Percentiles rank a stretch among this genome's conserved stretches.
Conservation (phyloP, 1,140 invertebrate species). For the Magallana ariakensis region DNA sequence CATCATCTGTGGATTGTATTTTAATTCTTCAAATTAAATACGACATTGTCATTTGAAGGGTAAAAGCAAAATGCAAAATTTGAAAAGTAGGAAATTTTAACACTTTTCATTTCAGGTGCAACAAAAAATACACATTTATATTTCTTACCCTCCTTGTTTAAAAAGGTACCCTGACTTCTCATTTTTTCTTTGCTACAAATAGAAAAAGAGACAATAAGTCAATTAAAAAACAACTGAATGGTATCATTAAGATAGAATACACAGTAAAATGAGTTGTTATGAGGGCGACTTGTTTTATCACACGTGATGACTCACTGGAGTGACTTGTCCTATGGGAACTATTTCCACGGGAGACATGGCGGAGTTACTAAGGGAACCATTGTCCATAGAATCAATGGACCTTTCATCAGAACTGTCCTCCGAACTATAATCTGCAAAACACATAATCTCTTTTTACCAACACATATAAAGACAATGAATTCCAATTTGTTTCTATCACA, state of each 20-base stretch:
- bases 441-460: not conserved
- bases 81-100: too few relatives aligned
- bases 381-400: constrained; percentile 10
- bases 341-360: constrained; percentile 9
- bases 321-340: not conserved
- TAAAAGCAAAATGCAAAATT: too few relatives aligned
- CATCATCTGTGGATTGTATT: too few relatives aligned
- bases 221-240: not conserved
- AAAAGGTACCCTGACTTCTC: constrained; percentile 67
- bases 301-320: constrained; percentile 9
- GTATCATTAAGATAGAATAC: not conserved
- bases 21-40: too few relatives aligned
- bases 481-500: not conserved
- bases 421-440: not conserved
- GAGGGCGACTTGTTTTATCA: too few relatives aligned
- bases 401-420: constrained; percentile 23
- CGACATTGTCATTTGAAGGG: too few relatives aligned
- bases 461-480: not conserved
- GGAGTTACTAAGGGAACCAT: not conserved
- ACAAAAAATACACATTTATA: too few relatives aligned
- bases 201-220: not conserved
- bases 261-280: not conserved
- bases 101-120: too few relatives aligned
- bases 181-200: constrained; percentile 63
- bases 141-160: constrained; percentile 71